Conservation (phyloP, 2,888 invertebrate species). For the Cephus nigrinus region DNA sequence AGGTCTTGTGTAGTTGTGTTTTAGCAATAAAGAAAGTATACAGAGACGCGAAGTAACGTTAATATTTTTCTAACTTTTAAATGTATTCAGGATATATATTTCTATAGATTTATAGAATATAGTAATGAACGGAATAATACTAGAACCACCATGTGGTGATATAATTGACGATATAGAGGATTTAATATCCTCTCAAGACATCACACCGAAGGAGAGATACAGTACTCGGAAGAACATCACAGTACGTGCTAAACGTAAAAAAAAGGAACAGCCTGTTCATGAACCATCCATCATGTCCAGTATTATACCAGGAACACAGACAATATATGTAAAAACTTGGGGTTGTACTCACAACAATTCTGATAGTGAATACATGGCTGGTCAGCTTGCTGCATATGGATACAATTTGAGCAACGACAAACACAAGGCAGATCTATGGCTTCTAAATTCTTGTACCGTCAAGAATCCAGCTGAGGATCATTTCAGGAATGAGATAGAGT, state of each 20-base stretch:
- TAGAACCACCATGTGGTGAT: conserved; percentile 70
- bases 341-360: conserved; percentile 98
- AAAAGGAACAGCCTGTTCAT: conserved; percentile 37
- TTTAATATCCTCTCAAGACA: conserved; percentile 82
- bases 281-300: conserved; percentile 50
- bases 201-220: conserved; percentile 83
- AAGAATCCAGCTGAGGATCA: conserved; percentile 98
- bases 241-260: conserved; percentile 69
- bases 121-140: not conserved
- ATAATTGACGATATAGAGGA: conserved; percentile 88
- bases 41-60: not conserved
- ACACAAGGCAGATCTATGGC: conserved; percentile 88
- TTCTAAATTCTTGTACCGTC: conserved; percentile 97
- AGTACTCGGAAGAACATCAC: conserved; percentile 77
- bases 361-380: conserved; percentile 99
- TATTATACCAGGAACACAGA: conserved; percentile 75
- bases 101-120: not conserved
- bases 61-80: no score
- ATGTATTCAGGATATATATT: not conserved
- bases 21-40: not conserved
- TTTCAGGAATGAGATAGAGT: conserved; percentile 88
- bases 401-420: conserved; percentile 87
- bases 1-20: not conserved
- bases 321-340: conserved; percentile 85
- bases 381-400: conserved; percentile 88